These are phyloP conservation scores for Rhynchomys soricoides DNA, from an alignment of 2,113 vertebrate genomes.

Conservation along the genomic window DNA sequence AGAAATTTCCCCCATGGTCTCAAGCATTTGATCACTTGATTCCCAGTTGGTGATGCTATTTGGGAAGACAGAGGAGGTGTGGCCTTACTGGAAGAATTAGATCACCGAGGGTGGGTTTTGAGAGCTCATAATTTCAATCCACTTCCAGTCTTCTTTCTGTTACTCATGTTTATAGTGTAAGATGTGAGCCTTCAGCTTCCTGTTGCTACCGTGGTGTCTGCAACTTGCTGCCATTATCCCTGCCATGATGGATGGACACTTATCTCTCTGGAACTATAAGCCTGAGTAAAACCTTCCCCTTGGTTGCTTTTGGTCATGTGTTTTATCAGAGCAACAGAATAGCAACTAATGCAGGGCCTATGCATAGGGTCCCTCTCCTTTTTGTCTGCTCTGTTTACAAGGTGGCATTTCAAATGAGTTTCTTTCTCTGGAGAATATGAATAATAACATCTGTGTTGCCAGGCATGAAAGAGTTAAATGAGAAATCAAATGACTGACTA, in stretches of 20 bases:
- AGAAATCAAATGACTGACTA: not conserved
- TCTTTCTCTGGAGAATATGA: not conserved
- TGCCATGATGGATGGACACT: not conserved
- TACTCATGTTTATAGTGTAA: not conserved
- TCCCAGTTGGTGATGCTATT: not conserved
- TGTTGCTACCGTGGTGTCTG: not conserved
- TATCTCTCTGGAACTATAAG: not conserved
- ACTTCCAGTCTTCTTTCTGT: not conserved
- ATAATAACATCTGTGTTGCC: not conserved
- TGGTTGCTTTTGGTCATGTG: not conserved
- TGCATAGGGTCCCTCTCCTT: no score
- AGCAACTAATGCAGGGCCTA: not conserved
- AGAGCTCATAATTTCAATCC: not conserved
- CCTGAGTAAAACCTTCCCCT: not conserved
- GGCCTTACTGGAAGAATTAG: not conserved
- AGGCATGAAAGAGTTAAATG: no score
- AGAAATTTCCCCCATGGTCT: not conserved
- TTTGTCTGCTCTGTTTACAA: not conserved
- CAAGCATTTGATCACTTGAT: not conserved
- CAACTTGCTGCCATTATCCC: no score
- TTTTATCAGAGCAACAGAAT: not conserved
- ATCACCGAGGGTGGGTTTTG: not conserved
- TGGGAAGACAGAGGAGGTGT: not conserved
- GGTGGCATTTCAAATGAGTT: not conserved
- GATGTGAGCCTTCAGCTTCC: not conserved